Evolutionary conservation across 1,140 invertebrate species (phyloP), one percentile per base, ranked within the genome.

Genomic region (Drosophila kikkawai): DNA sequence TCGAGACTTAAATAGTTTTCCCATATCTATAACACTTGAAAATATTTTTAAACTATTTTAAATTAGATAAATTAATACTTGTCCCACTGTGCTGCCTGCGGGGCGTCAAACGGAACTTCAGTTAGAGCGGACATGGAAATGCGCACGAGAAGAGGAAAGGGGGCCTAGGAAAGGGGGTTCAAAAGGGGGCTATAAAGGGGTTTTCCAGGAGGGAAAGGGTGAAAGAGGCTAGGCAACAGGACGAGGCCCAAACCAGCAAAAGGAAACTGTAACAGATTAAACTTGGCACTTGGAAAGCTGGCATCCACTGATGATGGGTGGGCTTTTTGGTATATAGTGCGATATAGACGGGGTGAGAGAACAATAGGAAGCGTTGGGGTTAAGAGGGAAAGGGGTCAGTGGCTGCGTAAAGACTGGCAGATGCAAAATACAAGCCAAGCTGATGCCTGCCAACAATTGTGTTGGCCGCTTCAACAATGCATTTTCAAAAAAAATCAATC

Each of bases 241-340:
- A 77, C 63, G 63, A 59, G 70, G 74, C 65, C 55, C 37, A 70
- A 63, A 80, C 45, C 82, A 85, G 70, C 80, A 71, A 88, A 87
- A 87, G 84, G 84, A 88, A 87, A 78, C 84, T 84, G 68, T 57
- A 88, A 84, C 84, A 84, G 84, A 88, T 88, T 88, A 88, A 84
- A 80, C 85, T 88, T 88, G 85, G 84, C 85, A 90, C 84, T 83
- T 70, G 74, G 47, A 69, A 77, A 74, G 69, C 75, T 79, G 60
- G 50, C 66, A 76, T 61, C 66, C 58, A 74, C 51, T 63, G 57
- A 59, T 41, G 67, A 58, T 37, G 58, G 53, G 42, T 34, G 65
- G 59, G 42, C 39, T n/a, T 42, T 42, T 57, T n/a, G 50, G 50
- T 45, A 39, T 26, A 69, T 17, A 48, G 44, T 34, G 66, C 12